Evolutionary conservation across 2,888 invertebrate species (phyloP).

Genomic region (Tetropium fuscum): DNA sequence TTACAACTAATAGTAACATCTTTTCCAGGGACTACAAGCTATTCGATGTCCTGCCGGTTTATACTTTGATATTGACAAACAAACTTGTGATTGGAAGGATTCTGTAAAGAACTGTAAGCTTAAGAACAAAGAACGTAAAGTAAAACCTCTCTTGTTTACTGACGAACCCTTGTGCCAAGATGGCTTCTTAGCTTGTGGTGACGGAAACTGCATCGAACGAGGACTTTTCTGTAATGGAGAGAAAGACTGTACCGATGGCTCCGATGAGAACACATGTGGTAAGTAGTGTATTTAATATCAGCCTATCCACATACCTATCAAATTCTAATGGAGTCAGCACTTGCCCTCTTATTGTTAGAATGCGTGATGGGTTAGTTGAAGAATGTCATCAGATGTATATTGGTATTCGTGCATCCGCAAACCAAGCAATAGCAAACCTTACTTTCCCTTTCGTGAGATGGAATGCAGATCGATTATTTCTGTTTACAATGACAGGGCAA

Average conservation of each 20-base stretch:
- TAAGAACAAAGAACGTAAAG: slow-evolving; percentile 89
- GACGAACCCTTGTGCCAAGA: slow-evolving; percentile 92
- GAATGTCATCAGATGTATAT: slow-evolving; percentile 50
- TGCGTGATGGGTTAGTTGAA: slow-evolving; percentile 44
- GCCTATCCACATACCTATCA: too few relatives aligned
- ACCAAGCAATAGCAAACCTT: slow-evolving; percentile 39
- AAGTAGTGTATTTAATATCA: too few relatives aligned
- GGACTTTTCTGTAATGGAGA: slow-evolving; percentile 95
- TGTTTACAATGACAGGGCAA: slow-evolving; percentile 30
- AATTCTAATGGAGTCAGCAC: too few relatives aligned
- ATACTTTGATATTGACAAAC: slow-evolving; percentile 94
- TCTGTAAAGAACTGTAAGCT: slow-evolving; percentile 93
- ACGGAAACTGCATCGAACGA: slow-evolving; percentile 86
- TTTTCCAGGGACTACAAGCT: slow-evolving; percentile 86
- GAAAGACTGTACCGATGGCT: slow-evolving; percentile 89
- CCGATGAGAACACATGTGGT: slow-evolving; percentile 93
- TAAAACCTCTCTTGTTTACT: slow-evolving; percentile 87
- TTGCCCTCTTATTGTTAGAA: too few relatives aligned
- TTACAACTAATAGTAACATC: too few relatives aligned
- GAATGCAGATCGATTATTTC: slow-evolving; percentile 51
- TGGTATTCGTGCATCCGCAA: slow-evolving; percentile 45
- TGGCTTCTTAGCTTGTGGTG: slow-evolving; percentile 89
- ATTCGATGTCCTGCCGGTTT: slow-evolving; percentile 93
- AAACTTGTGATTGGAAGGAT: slow-evolving; percentile 95
- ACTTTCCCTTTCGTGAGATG: slow-evolving; percentile 56